Evolutionary conservation across 92 coral and sea anemone genomes (phyloP), one percentile per base, ranked within the genome.

Genomic region (Desmophyllum pertusum): DNA sequence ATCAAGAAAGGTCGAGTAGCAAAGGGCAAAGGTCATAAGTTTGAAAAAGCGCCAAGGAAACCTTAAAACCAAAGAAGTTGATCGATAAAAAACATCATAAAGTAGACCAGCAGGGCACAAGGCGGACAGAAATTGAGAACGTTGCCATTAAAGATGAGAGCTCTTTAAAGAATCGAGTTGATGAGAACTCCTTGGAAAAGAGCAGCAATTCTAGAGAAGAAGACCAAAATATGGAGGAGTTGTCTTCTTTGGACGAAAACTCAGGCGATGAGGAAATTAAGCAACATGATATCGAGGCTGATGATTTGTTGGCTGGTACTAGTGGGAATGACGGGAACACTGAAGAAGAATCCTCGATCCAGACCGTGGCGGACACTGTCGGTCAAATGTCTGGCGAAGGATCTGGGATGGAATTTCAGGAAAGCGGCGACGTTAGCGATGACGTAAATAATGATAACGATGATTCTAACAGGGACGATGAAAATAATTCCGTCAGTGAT

Each of bases 1-100:
- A 80, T 80, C 23, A 80, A 80, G n/a, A 80, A 80, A 35, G 74
- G 35, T 67, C 67, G 33, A 37, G 67, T 69, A 25, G 74, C 84
- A 52, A 67, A 33, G 63, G n/a, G 42, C 2, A 65, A 48, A 64
- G 62, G 27, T 19, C 43, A 19, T 4, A 79, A 27, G 45, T 66
- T 29, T 35, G 42, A 6, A 37, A 67, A 67, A 10, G 27, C 1
- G 73, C 2, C 42, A 67, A 67, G 42, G 45, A 67, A 25, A 10
- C 33, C 40, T 25, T 42, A 40, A 65, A 25, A 33, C 29, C 31
- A 43, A 23, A 79, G 45, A 18, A 3, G 25, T 27, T 63, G 18
- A 1, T 2, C 33, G 19, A 65, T 31, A 64, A 5, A 10, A 57
- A 33, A 3, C 35, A 29, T 45, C 62, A 37, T 6, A 79, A 43